Evolutionary conservation across 1,140 invertebrate species (phyloP).

Genomic region (Trigoniulus corallinus): DNA sequence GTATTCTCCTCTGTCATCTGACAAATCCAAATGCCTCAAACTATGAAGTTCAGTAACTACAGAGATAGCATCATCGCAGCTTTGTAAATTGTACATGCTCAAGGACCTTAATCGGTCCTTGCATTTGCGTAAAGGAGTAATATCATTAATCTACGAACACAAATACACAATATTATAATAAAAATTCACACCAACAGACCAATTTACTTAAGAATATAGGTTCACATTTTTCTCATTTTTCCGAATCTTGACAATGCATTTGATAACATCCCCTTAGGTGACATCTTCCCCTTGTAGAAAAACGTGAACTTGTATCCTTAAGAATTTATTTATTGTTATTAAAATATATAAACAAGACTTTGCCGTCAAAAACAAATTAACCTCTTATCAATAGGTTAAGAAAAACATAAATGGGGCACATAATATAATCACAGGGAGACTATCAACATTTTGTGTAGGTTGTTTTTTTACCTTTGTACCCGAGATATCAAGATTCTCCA

Average conservation of each 20-base stretch:
- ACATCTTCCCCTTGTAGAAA: too few species aligned
- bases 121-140: constrained; percentile 42
- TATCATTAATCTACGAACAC: constrained; percentile 25
- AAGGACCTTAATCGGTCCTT: constrained; percentile 41
- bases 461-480: constrained; percentile 45
- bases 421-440: too few species aligned
- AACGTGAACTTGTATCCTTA: too few species aligned
- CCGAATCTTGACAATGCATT: too few species aligned
- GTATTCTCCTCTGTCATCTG: constrained; percentile 34
- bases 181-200: not conserved
- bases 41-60: constrained; percentile 39
- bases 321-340: too few species aligned
- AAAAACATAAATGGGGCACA: too few species aligned
- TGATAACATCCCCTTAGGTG: too few species aligned
- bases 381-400: too few species aligned
- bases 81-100: constrained; percentile 44
- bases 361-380: too few species aligned
- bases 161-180: not conserved
- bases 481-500: constrained; percentile 53
- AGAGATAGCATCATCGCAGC: constrained; percentile 28
- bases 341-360: too few species aligned
- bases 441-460: too few species aligned
- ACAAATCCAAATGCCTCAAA: constrained; percentile 45
- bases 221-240: too few species aligned
- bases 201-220: constrained; percentile 14